Evolutionary conservation across 2,888 invertebrate genomes (phyloP), one percentile per base, ranked within the genome.

Genomic region (Agapostemon virescens): DNA sequence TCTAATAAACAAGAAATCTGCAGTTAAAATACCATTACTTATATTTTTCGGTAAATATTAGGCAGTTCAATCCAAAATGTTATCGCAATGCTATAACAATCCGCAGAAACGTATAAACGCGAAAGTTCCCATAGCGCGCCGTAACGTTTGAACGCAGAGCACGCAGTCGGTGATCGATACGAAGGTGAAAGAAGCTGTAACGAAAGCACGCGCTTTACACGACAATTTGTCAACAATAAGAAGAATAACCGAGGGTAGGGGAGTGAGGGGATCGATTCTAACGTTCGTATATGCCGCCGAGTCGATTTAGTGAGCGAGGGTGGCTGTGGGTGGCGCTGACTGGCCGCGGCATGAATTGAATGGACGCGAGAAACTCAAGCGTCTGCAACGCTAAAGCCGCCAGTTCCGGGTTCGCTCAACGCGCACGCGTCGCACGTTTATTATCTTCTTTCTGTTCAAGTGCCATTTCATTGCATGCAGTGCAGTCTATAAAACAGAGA

Each of bases 401-500:
- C 77, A 69, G 76, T 82, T 49, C 84, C 79, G 64, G 69, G 78
- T 69, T 77, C 72, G 63, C 33, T 11, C 33, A 85, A 23, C 13
- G 87, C 87, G 87, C 87, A 87, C 58, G 87, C 81, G 82, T 68
- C 67, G 80, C 72, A 82, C 82, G 87, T 87, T 87, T 87, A 87
- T 87, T 87, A 87, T 87, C 87, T 87, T 87, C 87, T 87, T 87
- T 87, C 87, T 87, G 87, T 87, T 87, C 87, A 87, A 87, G 87
- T 87, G 87, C 86, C 87, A 87, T 87, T 87, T 86, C 87, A 82
- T 85, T 87, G 87, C 87, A 86, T 87, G 87, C 87, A 87, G 86
- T 87, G 86, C 87, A 86, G 87, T 87, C 87, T 87, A 86, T 87
- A 87, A 87, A 87, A 89, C 88, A 89, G 88, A 89, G 88, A 87